These are phyloP conservation scores for Chiloscyllium plagiosum DNA, from an alignment of 2,113 vertebrate genomes.

Conservation along the genomic window DNA sequence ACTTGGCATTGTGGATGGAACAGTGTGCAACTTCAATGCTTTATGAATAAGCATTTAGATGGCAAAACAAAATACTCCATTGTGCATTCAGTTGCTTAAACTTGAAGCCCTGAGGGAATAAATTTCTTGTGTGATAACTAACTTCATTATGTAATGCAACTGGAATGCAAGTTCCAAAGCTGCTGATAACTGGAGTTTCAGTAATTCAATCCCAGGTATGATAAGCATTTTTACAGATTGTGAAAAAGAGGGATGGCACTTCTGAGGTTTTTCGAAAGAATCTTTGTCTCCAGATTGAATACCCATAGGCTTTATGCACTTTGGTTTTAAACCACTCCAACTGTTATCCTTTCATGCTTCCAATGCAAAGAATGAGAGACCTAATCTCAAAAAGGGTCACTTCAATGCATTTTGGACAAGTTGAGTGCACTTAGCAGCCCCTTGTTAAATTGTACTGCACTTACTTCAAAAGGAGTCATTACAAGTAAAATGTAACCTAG, in stretches of 20 bases:
- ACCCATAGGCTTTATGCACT: neutral
- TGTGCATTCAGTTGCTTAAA: neutral
- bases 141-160: neutral
- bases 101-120: neutral
- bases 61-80: neutral
- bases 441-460: neutral
- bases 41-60: neutral
- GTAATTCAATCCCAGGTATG: neutral
- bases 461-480: neutral
- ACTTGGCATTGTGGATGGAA: neutral
- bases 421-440: neutral
- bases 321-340: neutral
- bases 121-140: neutral
- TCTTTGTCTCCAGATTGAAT: neutral
- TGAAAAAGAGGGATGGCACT: neutral
- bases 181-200: neutral
- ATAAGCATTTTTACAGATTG: neutral
- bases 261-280: neutral
- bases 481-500: neutral
- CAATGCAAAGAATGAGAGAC: neutral
- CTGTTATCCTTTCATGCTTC: neutral
- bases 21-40: neutral
- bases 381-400: too few species aligned
- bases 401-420: neutral
- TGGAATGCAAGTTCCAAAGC: neutral